Evolutionary conservation across 2,888 invertebrate species (phyloP).

Genomic region (Coelogynopora nodosa): DNA sequence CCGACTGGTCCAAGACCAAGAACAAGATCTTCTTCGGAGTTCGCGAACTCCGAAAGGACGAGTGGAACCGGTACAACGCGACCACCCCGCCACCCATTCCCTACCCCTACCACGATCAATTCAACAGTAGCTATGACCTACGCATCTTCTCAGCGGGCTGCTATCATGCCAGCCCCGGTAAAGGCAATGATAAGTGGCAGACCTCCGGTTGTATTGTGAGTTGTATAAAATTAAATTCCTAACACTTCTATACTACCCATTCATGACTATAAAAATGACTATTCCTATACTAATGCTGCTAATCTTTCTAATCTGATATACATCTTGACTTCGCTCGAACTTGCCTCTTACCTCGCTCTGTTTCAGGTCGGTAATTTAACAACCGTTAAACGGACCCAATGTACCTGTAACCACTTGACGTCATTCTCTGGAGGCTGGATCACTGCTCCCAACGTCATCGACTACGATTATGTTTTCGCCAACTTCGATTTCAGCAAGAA

Average conservation of each 20-base stretch:
- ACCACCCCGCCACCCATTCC: constrained; percentile 50
- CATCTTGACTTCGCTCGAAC: no score
- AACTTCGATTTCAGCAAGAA: constrained; percentile 63
- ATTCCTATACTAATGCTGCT: not conserved
- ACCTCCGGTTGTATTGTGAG: constrained; percentile 48
- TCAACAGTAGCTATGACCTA: constrained; percentile 59
- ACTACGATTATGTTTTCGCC: constrained; percentile 63
- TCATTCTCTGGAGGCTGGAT: constrained; percentile 63
- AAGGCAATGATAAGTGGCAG: constrained; percentile 13
- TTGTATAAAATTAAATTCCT: no score
- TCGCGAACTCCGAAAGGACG: constrained; percentile 51
- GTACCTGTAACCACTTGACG: constrained; percentile 61
- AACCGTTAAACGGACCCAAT: constrained; percentile 50
- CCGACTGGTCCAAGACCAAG: constrained; percentile 49
- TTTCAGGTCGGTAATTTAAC: constrained; percentile 51
- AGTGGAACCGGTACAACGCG: constrained; percentile 52
- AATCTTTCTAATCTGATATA: not conserved
- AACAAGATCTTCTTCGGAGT: constrained; percentile 59
- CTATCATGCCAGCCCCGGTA: constrained; percentile 15
- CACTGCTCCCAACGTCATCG: constrained; percentile 63
- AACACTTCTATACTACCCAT: no score
- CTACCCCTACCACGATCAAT: constrained; percentile 51
- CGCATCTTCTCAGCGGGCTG: constrained; percentile 51
- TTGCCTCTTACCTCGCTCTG: no score
- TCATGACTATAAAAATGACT: not conserved